These are phyloP conservation scores for Atta texana DNA, from an alignment of 1,140 invertebrate genomes.

Conservation along the genomic window DNA sequence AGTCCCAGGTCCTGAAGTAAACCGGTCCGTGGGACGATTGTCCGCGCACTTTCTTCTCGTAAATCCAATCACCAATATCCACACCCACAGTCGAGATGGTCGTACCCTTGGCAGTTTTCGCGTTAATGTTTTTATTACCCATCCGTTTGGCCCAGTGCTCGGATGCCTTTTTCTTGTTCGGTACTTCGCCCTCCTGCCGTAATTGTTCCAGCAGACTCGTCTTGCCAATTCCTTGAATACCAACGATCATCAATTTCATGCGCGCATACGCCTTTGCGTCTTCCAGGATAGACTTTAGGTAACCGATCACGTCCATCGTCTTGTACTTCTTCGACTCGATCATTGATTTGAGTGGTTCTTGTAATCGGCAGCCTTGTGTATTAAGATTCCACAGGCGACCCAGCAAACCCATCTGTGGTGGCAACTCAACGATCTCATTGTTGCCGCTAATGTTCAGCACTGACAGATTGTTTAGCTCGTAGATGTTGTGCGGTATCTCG, in stretches of 20 bases:
- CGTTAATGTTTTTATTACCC: conserved; percentile 94
- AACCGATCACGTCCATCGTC: conserved; percentile 98
- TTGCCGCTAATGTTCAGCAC: conserved; percentile 98
- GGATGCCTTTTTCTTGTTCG: conserved; percentile 90
- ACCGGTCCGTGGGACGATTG: conserved; percentile 94
- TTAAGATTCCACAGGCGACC: conserved; percentile 98
- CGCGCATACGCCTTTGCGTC: conserved; percentile 97
- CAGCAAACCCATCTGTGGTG: conserved; percentile 97
- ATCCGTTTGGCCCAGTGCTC: conserved; percentile 98
- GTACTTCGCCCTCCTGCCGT: conserved; percentile 93
- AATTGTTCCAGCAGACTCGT: conserved; percentile 96
- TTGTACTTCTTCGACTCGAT: conserved; percentile 97
- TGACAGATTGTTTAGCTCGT: conserved; percentile 95
- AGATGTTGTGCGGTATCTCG: conserved; percentile 94
- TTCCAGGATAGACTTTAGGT: conserved; percentile 95
- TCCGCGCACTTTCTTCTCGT: conserved; percentile 92
- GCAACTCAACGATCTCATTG: conserved; percentile 93
- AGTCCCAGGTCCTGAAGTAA: conserved; percentile 99
- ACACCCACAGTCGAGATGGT: conserved; percentile 98
- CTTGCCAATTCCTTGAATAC: conserved; percentile 93
- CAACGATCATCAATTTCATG: conserved; percentile 99
- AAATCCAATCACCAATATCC: conserved; percentile 98
- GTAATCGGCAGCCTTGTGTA: conserved; percentile 94
- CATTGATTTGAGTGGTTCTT: conserved; percentile 96
- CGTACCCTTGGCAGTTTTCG: conserved; percentile 91